Evolutionary conservation across 2,113 vertebrate genomes (phyloP).

Genomic region (Paratilapia polleni): DNA sequence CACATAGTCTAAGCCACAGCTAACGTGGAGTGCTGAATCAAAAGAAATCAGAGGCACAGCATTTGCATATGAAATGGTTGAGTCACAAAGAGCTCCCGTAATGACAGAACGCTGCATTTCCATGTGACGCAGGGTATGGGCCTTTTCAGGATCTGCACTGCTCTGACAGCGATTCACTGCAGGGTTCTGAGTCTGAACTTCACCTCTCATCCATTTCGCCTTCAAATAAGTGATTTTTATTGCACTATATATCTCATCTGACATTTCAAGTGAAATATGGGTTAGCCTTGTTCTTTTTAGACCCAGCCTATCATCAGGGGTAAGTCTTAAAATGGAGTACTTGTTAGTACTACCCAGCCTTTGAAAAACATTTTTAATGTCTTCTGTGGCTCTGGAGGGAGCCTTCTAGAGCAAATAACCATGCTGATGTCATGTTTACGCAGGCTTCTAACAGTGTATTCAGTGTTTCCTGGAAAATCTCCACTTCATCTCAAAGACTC

Average conservation of each 20-base stretch:
- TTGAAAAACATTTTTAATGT: not conserved
- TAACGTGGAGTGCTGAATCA: constrained; percentile 75
- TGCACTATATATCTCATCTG: not conserved
- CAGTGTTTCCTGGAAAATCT: not conserved
- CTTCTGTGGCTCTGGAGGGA: not conserved
- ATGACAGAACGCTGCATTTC: constrained; percentile 57
- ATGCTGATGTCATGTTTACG: constrained; percentile 2
- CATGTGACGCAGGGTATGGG: constrained; percentile 53
- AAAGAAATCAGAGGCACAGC: constrained; percentile 71
- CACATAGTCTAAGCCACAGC: constrained; percentile 52
- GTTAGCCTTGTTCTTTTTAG: not conserved
- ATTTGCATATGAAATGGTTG: constrained; percentile 80
- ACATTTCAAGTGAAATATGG: not conserved
- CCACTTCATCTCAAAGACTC: not conserved
- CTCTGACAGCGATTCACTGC: constrained; percentile 20
- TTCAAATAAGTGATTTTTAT: not conserved
- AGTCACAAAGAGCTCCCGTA: constrained; percentile 70
- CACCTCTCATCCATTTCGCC: not conserved
- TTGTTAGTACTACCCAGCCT: not conserved
- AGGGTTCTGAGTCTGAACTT: constrained; percentile 7
- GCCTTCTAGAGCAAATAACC: not conserved
- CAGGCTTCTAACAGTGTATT: not conserved
- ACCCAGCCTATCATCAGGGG: not conserved
- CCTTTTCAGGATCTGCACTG: not conserved
- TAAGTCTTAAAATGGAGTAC: not conserved